Base-by-base conservation (phyloP, 1,140 invertebrate genomes). In the Caenorhabditis brenneri region DNA sequence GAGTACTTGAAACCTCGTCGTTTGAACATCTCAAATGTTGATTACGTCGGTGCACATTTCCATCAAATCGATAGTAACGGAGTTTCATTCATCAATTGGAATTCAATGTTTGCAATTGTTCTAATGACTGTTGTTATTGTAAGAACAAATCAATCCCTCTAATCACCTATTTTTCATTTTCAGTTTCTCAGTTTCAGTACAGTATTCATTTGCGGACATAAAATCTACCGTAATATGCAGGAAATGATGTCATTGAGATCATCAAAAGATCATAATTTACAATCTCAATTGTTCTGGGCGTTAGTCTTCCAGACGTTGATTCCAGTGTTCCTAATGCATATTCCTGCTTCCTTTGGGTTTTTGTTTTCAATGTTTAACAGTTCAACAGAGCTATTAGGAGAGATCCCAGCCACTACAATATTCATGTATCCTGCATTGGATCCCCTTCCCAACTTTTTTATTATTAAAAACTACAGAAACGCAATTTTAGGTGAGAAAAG, bases 371-470 rank as follows among this genome's bases (percentile, higher is more conserved):
- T 65, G 29, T 65, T 65, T n/a, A 22, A 22, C n/a, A 33, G 16
- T 9, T 65, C 58, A 2, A 65, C 36, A 19, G 29, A 33, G n/a
- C 0, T 65, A 3, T 65, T 65, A 10, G 58, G 58, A 19, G 31
- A 36, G 10, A 22, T 65, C n/a, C 58, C 15, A 7, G 19, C 31
- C 1, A 16, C 24, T 19, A 33, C 58, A 1, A n/a, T 65, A 15
- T 65, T 33, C 19, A 2, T 65, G 12, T 65, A 65, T 36, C 58
- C 58, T 16, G 31, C 19, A n/a, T 19, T 65, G 7, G 58, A 65
- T n/a, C 58, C 58, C 4, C 58, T 65, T 7, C 58, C 58, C 31
- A 65, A 65, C 31, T 65, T 65, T 65, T 65, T 65, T 22, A 65
- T 65, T 19, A 65, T 36, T 19, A 33, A 36, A 2, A 65, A 36